Base-by-base conservation (phyloP, 2,113 vertebrate genomes). In the Microcebus ravelobensis region DNA sequence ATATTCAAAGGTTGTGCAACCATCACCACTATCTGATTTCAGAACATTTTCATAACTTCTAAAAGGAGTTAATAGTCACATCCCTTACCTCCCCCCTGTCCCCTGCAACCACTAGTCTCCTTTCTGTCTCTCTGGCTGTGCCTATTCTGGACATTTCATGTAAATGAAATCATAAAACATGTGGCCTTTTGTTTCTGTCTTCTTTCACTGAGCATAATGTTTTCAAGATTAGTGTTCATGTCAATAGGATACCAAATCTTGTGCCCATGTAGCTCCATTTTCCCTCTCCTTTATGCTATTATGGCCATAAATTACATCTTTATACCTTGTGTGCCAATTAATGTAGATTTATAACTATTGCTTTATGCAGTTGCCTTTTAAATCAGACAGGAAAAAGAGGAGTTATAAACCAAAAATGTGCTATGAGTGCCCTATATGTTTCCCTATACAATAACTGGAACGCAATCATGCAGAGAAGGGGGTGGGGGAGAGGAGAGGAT, bases 401-500 rank as follows among this genome's bases (percentile, higher is more conserved):
- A 74, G 1, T 74, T 36, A 74, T 8, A 52, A 39, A 52, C 23
- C 52, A 9, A 83, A 61, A 83, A 20, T 48, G 63, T 10, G 17
- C 29, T 25, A 25, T 8, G 2, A 9, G 3, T 45, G 29, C 12
- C 68, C 63, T 76, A 31, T 27, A 13, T 63, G 12, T 63, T 39
- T 61, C 59, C 39, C 39, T 15, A 8, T 21, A 55, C 7, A 6
- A 17, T 21, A 36, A 48, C 55, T 25, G 48, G 17, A 42, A 63
- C 42, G 11, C 34, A 74, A 20, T 1, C 1, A 27, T 7, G 31
- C 23, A 25, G 39, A 50, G 42, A 50, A 63, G 15, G 34, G 50
- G 6, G 3, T 12, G 15, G 4, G 20, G 7, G 23, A 18, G 39
- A 21, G 36, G 6, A 2, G 29, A 1, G 18, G 27, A 14, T 2